Evolutionary conservation across 2,888 invertebrate genomes (phyloP).

Genomic region (Eupithecia subumbrata): DNA sequence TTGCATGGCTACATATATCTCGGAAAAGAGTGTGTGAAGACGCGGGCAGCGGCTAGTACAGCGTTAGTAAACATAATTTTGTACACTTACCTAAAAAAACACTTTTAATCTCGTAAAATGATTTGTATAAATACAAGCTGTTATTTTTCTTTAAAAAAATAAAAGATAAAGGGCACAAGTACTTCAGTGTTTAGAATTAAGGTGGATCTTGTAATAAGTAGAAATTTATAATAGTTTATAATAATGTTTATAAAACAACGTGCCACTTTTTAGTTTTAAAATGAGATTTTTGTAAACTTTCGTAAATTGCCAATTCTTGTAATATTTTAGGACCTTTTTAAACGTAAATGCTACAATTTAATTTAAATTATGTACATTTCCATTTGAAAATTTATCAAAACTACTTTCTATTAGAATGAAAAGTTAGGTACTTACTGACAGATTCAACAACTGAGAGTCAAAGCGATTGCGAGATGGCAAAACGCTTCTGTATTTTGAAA

Average conservation of each 20-base stretch:
- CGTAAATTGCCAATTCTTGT: constrained; percentile 54
- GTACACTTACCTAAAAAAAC: not conserved
- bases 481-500: not conserved
- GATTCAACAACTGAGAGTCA: not conserved
- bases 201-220: constrained; percentile 47
- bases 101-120: not conserved
- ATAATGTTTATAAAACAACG: constrained; percentile 50
- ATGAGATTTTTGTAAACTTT: constrained; percentile 62
- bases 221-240: constrained; percentile 29
- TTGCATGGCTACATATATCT: no score
- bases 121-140: not conserved
- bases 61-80: not conserved
- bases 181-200: constrained; percentile 61
- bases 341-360: constrained; percentile 18
- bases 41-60: no score
- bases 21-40: no score
- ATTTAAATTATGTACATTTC: not conserved
- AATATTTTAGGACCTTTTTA: constrained; percentile 21
- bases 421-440: not conserved
- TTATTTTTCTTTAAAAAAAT: constrained; percentile 1
- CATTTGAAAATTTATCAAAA: not conserved
- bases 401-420: not conserved
- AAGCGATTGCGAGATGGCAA: not conserved
- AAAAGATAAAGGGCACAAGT: constrained; percentile 71
- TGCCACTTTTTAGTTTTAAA: constrained; percentile 54